Evolutionary conservation across 2,113 vertebrate species (phyloP), one percentile per base, ranked within the genome.

Genomic region (Ceyx margarethae): DNA sequence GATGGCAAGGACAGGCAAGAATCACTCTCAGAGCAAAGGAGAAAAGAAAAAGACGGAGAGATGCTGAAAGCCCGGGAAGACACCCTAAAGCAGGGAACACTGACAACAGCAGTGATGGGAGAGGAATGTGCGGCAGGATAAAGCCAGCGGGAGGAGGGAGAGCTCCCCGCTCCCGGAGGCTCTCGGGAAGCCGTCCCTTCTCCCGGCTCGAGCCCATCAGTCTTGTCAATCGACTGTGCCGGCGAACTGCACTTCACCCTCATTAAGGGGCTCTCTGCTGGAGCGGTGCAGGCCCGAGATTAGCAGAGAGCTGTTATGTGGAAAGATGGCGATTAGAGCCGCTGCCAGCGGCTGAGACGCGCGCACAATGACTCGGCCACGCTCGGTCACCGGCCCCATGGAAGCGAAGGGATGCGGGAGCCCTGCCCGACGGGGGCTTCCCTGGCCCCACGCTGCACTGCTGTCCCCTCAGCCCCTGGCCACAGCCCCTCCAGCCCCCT

Each of bases 221-320:
- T 77, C 96, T 87, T 89, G 89, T 85, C 96, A 94, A 43, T 58
- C 21, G 80, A 71, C 92, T 8, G 66, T 56, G 15, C 35, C 8
- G 90, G 90, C 17, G 29, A 96, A 93, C 89, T 84, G 94, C 81
- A 75, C 95, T 71, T 84, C 94, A 85, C 91, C 89, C 84, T 33
- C 68, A 61, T 83, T 37, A 82, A 46, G 78, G 93, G 74, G 61
- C 86, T 90, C 82, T 93, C 61, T 51, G 87, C 35, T 54, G 20
- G 77, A 72, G 91, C 13, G 4, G 25, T 9, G 62, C 20, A 4
- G 85, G 85, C 93, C 86, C 61, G 5, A 42, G 81, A 74, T 82
- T 77, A 85, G 94, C 82, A 45, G 28, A 88, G 50, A 84, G 88
- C 92, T 90, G 86, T 45, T 57, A 66, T 3, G 81, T 60, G 87